Conservation (phyloP, 92 coral and sea anemone genomes). For the Parazoanthus atlanticus region DNA sequence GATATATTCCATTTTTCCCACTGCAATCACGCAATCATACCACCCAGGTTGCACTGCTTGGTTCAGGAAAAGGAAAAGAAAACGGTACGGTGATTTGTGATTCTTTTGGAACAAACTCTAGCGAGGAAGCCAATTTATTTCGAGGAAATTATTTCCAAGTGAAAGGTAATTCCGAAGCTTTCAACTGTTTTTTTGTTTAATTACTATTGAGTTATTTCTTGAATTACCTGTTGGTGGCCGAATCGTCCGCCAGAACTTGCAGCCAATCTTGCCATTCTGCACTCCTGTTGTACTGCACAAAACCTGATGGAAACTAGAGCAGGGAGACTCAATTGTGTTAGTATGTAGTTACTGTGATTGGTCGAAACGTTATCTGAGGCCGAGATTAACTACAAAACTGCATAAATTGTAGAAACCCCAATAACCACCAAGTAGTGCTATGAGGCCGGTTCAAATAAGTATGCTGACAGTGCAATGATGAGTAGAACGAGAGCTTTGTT, state of each 20-base stretch:
- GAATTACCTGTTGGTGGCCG: constrained; percentile 81
- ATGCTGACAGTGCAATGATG: too few relatives aligned
- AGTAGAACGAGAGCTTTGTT: too few relatives aligned
- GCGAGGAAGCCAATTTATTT: neutral
- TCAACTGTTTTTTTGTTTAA: neutral
- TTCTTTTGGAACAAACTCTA: too few relatives aligned
- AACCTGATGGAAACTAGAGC: constrained; percentile 82
- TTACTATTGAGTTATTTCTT: neutral
- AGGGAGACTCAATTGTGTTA: neutral
- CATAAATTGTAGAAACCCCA: neutral
- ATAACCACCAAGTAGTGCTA: too few relatives aligned
- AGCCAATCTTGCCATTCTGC: constrained; percentile 93
- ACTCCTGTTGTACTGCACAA: constrained; percentile 87
- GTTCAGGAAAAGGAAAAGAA: neutral
- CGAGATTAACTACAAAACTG: neutral
- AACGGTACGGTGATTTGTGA: neutral
- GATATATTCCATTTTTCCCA: neutral
- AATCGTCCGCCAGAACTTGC: constrained; percentile 67
- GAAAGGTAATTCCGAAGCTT: neutral
- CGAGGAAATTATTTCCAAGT: neutral
- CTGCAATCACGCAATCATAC: neutral
- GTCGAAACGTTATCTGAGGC: neutral
- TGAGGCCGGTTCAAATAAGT: too few relatives aligned
- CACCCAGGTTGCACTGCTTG: neutral
- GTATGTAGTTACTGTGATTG: neutral